Base-by-base conservation (phyloP, 2,797 vertebrate genomes). In the Chiroxiphia lanceolata region DNA sequence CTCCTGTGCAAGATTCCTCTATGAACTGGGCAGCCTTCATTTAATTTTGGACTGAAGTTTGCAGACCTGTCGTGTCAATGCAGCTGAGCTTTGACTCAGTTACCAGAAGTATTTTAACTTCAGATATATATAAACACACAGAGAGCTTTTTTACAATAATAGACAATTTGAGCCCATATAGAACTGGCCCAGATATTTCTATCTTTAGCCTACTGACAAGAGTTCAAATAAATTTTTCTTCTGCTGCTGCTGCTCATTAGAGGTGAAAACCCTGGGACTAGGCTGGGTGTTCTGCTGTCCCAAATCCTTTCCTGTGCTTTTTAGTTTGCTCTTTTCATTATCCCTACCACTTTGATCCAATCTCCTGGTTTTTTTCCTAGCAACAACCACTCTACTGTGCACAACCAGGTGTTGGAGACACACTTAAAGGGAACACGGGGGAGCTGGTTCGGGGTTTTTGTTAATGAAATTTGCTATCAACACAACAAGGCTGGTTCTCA, bases 151-250 rank as follows among this genome's bases (percentile, higher is more conserved):
- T 21, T 89, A 56, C 70, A 79, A 44, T 61, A 60, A 69, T 2
- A 90, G 89, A 42, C 31, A 77, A 48, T 74, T 51, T 77, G 70
- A 91, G 82, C 79, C 51, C 45, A 26, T 45, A 29, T 5, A 67
- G 72, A 86, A 84, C 80, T 92, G 80, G 38, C 74, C 77, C 77
- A 57, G 12, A 60, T 90, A 88, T 67, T 91, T 96, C 80, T 94
- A 63, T 88, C 59, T 92, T 80, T 56, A 95, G 59, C 74, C 54
- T 56, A 44, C 74, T 87, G 74, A 89, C 53, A 80, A 7, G n/a
- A 83, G 69, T 90, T 89, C 50, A 87, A 31, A n/a, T 69, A 19
- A 31, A 26, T 65, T 88, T 82, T 68, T 16, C 29, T 80, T 11
- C 29, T 90, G 7, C 57, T 81, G n/a, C 79, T 86, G 27, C 61